phyloP scores from a whole-genome alignment of 1,140 invertebrate species.

The Zelostemma sp. region DNA sequence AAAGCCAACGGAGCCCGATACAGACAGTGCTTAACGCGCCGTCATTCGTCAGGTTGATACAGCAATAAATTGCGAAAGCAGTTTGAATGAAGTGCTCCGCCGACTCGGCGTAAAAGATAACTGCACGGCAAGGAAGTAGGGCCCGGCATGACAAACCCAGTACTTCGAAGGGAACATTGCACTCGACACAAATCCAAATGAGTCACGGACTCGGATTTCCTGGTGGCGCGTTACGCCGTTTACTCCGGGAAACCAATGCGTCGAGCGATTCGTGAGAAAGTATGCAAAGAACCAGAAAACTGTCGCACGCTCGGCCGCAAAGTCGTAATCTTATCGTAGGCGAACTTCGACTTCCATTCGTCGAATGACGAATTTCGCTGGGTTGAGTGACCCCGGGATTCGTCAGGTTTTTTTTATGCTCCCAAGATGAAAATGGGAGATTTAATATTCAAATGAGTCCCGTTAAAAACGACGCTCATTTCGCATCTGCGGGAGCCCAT shows the following conservation, averaged over 20 bases:
- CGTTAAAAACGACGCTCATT: background rate
- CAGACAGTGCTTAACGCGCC: background rate
- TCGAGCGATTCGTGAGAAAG: constrained; percentile 42
- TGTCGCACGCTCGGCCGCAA: background rate
- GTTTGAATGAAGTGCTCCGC: background rate
- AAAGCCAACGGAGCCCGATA: background rate
- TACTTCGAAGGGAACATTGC: background rate
- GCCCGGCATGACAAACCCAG: background rate
- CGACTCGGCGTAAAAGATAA: background rate
- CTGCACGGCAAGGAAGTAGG: background rate
- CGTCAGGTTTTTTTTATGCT: no score
- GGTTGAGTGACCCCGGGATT: no score
- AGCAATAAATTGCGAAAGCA: background rate
- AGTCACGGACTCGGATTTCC: constrained; percentile 15
- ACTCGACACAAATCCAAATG: background rate
- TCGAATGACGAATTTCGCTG: no score
- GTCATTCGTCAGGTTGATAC: background rate
- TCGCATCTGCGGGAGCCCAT: background rate
- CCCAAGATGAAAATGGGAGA: no score
- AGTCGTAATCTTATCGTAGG: background rate
- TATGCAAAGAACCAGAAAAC: constrained; percentile 3
- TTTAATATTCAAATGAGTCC: no score
- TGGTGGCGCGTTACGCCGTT: constrained; percentile 14
- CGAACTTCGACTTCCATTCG: no score
- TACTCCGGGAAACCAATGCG: constrained; percentile 7